A percentile compares a stretch with the other conserved stretches of the same genome.
Conservation (phyloP, 2,888 invertebrate genomes). For the Acleris holmiana region DNA sequence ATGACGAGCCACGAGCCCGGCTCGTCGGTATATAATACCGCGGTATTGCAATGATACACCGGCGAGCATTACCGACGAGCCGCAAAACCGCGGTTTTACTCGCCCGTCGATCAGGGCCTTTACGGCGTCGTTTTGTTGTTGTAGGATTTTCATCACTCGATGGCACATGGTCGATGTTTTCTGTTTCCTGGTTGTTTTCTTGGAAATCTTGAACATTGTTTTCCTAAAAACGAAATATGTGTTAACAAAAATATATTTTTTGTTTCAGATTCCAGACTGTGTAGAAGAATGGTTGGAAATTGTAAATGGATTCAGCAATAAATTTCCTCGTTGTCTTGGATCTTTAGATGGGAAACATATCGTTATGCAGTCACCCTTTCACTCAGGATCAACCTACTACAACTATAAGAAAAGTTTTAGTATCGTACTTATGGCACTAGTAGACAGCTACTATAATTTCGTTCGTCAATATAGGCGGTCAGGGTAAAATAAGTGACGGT, state of each 20-base stretch:
- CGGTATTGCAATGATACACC: constrained; percentile 20
- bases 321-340: constrained; percentile 42
- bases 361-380: constrained; percentile 36
- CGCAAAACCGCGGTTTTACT: constrained; percentile 34
- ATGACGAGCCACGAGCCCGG: constrained; percentile 32
- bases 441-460: constrained; percentile 42
- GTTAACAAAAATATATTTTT: constrained; percentile 24
- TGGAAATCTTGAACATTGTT: constrained; percentile 22
- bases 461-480: constrained; percentile 39
- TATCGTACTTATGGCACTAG: constrained; percentile 40
- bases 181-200: constrained; percentile 14
- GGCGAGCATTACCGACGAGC: constrained; percentile 33
- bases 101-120: constrained; percentile 15
- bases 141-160: constrained; percentile 16
- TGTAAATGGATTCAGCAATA: constrained; percentile 15
- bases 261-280: background rate
- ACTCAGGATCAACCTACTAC: constrained; percentile 34
- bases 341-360: constrained; percentile 43
- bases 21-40: constrained; percentile 16
- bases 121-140: constrained; percentile 30
- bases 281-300: constrained; percentile 8
- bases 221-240: constrained; percentile 24
- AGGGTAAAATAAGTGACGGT: constrained; percentile 41
- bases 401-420: constrained; percentile 37
- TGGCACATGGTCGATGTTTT: constrained; percentile 8